A percentile compares a stretch with the other conserved stretches of the same genome.
Conservation (phyloP, 2,113 vertebrate species). For the Ammodytes dubius region DNA sequence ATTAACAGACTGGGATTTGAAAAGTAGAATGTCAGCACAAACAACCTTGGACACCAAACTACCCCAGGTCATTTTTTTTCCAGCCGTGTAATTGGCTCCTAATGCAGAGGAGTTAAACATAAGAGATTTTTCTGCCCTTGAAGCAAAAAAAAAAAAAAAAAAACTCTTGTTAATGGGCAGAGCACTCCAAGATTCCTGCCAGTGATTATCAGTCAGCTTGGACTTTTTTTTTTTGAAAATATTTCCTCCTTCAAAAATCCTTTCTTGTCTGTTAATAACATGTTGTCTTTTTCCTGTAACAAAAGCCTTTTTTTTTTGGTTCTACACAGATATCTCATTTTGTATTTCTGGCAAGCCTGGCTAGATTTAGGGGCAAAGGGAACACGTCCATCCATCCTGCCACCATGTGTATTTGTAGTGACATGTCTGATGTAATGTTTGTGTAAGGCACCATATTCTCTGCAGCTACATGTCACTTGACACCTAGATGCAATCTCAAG, state of each 20-base stretch:
- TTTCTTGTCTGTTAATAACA: neutral
- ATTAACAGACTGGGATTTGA: constrained; percentile 83
- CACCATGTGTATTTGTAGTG: constrained; percentile 37
- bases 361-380: constrained; percentile 33
- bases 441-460: constrained; percentile 56
- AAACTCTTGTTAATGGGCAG: constrained; percentile 57
- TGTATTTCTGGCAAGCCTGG: neutral
- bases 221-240: constrained; percentile 33
- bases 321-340: neutral
- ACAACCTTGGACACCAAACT: constrained; percentile 77
- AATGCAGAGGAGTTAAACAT: constrained; percentile 73
- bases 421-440: constrained; percentile 72
- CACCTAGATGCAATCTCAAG: constrained; percentile 38
- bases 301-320: too few species aligned
- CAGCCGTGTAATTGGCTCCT: constrained; percentile 78
- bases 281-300: too few species aligned
- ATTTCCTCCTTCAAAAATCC: neutral
- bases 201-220: constrained; percentile 53
- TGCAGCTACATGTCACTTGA: constrained; percentile 34
- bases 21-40: constrained; percentile 81
- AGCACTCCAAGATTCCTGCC: constrained; percentile 47
- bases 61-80: constrained; percentile 75
- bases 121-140: constrained; percentile 70
- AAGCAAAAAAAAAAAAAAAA: constrained; percentile 45
- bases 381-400: constrained; percentile 43